Evolutionary conservation across 2,797 vertebrate species (phyloP).

Genomic region (Toxotes lorentzi): DNA sequence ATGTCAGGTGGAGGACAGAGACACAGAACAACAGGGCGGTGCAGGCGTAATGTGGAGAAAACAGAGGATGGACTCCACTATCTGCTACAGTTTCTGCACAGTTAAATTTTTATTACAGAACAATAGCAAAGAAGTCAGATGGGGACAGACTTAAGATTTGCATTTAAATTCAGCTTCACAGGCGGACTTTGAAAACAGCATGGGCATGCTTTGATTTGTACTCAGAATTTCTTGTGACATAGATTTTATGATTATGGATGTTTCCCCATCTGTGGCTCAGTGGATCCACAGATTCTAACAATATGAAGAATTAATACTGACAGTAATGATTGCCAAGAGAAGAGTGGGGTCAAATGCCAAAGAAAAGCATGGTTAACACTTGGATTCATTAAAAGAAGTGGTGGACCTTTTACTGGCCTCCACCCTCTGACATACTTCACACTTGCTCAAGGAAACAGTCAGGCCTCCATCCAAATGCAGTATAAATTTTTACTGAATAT

Average conservation of each 20-base stretch:
- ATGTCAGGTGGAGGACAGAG: constrained; percentile 57
- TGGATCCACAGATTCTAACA: background rate
- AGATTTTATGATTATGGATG: background rate
- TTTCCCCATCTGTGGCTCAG: background rate
- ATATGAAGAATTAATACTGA: background rate
- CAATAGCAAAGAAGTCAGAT: constrained; percentile 4
- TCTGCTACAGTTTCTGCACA: constrained; percentile 8
- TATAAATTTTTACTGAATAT: no score
- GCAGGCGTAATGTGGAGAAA: constrained; percentile 40
- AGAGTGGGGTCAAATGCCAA: no score
- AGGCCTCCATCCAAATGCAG: background rate
- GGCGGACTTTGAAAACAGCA: background rate
- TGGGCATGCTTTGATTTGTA: background rate
- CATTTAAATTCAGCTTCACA: constrained; percentile 25
- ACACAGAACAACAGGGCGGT: constrained; percentile 14
- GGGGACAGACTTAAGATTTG: constrained; percentile 3
- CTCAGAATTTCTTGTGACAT: background rate
- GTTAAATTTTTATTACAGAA: background rate
- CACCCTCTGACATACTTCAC: background rate
- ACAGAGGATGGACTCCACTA: constrained; percentile 15
- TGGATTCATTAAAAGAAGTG: background rate
- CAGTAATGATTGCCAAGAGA: background rate
- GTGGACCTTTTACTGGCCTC: background rate
- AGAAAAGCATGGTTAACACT: background rate
- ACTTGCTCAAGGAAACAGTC: no score